Evolutionary conservation across 1,140 invertebrate species (phyloP), one percentile per base, ranked within the genome.

Genomic region (Capitella teleta): DNA sequence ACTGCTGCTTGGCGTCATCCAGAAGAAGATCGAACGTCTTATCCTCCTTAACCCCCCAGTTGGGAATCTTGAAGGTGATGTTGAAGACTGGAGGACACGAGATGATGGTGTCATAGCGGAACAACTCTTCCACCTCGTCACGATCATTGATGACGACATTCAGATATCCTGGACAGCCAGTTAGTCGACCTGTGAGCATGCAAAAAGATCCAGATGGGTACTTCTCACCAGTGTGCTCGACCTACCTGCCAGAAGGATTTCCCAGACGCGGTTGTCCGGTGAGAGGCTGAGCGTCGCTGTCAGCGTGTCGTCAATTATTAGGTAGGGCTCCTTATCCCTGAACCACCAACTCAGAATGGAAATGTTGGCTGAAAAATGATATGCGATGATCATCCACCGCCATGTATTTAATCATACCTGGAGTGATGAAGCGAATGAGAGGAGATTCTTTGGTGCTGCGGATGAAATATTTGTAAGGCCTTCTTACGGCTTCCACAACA

Each of bases 11-110:
- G 5, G 37, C n/a, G 40, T 53, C 51, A 16, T 18, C 23, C 24
- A 53, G 24, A 26, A 49, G 14, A 23, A 53, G 16, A 12, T 53
- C 32, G 28, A 53, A 53, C 1, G 38, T 42, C 26, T 53, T 48
- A 37, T 38, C 26, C n/a, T 14, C 16, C 6, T 41, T 37, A 24
- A 21, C n/a, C 14, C 46, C 44, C 4, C n/a, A 34, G 12, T 21
- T 34, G 2, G 51, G 46, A 28, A 53, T 24, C 45, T 23, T 41
- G 51, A 53, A 40, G 12, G 44, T 28, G 36, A 53, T 12, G 51
- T 49, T 40, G 51, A 53, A 53, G 12, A 40, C 14, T 26, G 32
- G 34, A 1, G 51, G 51, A 30, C 51, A 53, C 8, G 34, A 45
- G 18, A 53, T 24, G 26, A 53, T 24, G 8, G 42, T 21, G 34